These are phyloP conservation scores for Germaria angustata DNA, from an alignment of 2,888 invertebrate genomes.

Conservation along the genomic window DNA sequence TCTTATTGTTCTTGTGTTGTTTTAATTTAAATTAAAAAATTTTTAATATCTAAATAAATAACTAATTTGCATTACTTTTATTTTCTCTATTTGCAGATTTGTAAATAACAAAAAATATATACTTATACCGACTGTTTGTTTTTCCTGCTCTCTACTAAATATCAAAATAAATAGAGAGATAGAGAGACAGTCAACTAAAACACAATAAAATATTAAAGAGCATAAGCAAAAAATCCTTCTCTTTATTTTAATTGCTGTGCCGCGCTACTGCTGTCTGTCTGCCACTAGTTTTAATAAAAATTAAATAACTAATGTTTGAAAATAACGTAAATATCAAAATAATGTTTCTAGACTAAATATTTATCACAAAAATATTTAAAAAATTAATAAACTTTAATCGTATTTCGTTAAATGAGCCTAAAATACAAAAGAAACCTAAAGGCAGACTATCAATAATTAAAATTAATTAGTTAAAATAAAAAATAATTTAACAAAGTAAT, in stretches of 20 bases:
- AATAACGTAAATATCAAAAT: constrained; percentile 63
- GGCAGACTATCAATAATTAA: constrained; percentile 21
- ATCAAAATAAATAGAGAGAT: background rate
- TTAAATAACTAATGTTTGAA: constrained; percentile 37
- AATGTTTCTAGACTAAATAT: constrained; percentile 52
- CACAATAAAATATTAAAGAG: background rate
- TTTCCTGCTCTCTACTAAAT: background rate
- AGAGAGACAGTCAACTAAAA: background rate
- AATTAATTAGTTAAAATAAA: background rate
- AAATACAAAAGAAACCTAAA: constrained; percentile 48
- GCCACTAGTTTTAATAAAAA: constrained; percentile 14
- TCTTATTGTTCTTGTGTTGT: too few relatives aligned
- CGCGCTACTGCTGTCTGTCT: constrained; percentile 27
- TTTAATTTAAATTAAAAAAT: background rate
- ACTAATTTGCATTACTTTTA: background rate
- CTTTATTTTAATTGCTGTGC: constrained; percentile 14
- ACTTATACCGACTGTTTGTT: constrained; percentile 35
- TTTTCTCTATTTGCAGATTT: constrained; percentile 54
- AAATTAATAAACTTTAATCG: background rate
- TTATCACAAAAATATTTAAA: background rate
- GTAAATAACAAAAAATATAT: constrained; percentile 31
- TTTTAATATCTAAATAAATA: background rate
- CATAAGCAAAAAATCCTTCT: background rate
- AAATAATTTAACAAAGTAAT: constrained; percentile 38
- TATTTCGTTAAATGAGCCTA: constrained; percentile 57